Percentiles rank a stretch among this genome's conserved stretches.
These are phyloP conservation scores for Dysmachus trigonus DNA, from an alignment of 2,888 invertebrate species.

Conservation along the genomic window DNA sequence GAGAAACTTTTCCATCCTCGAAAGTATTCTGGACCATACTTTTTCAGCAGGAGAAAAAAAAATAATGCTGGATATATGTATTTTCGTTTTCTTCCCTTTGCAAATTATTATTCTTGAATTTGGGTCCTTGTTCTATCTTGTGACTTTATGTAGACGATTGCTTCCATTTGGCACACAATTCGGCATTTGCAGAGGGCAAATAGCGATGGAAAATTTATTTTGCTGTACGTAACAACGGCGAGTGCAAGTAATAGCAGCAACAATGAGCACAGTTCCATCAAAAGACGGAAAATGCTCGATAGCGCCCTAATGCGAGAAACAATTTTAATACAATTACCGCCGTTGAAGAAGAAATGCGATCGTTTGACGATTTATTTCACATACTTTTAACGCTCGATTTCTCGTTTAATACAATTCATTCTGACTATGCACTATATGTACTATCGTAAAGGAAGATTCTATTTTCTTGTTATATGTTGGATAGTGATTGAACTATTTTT, in stretches of 20 bases:
- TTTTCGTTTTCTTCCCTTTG: background rate
- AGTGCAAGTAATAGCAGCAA: conserved; percentile 14
- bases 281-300: background rate
- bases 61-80: background rate
- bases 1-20: background rate
- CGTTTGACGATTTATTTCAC: background rate
- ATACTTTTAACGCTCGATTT: background rate
- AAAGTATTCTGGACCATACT: background rate
- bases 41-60: conserved; percentile 6
- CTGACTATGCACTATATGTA: background rate
- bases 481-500: background rate
- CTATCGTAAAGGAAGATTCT: background rate
- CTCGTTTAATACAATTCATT: background rate
- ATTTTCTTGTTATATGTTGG: background rate
- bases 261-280: background rate
- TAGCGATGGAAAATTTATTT: conserved; percentile 5
- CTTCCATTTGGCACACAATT: conserved; percentile 24
- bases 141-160: background rate
- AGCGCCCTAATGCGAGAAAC: background rate
- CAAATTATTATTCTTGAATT: conserved; percentile 39
- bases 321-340: conserved; percentile 11
- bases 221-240: conserved; percentile 2
- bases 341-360: background rate
- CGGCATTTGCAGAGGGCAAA: background rate
- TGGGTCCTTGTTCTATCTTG: background rate